Evolutionary conservation across 2,113 vertebrate species (phyloP).

Genomic region (Podocnemis expansa): DNA sequence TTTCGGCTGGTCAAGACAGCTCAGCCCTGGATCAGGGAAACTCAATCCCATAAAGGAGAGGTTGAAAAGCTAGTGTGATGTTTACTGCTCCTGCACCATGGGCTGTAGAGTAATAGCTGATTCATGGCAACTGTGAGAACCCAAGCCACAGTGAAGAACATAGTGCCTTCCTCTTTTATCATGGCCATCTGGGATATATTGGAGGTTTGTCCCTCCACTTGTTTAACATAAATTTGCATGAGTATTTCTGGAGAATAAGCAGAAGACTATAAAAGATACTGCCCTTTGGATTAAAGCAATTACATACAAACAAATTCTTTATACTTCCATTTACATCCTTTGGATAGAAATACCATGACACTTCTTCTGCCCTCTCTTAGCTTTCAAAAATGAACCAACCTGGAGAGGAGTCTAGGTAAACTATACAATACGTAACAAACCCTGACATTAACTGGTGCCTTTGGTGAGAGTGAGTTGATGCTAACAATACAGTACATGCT

Average conservation of each 20-base stretch:
- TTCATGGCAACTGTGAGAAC: not conserved
- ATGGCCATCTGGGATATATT: accelerated
- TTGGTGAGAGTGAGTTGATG: not conserved
- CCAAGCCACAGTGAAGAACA: accelerated
- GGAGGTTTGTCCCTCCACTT: accelerated
- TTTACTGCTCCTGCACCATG: not conserved
- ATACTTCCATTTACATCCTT: no score
- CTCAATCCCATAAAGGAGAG: not conserved
- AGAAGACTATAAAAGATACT: not conserved
- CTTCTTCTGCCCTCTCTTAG: not conserved
- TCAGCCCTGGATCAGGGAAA: not conserved
- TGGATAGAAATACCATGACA: not conserved
- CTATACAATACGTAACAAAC: not conserved
- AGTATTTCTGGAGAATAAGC: not conserved
- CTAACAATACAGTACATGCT: accelerated
- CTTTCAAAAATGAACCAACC: not conserved
- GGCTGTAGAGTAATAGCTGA: not conserved
- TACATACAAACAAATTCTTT: no score
- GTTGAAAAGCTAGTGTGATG: accelerated
- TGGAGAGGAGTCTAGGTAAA: accelerated
- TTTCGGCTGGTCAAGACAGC: not conserved
- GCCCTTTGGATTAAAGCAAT: not conserved
- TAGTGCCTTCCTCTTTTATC: not conserved
- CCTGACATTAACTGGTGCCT: not conserved
- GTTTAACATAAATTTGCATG: not conserved